Percentiles rank a stretch among this genome's conserved stretches.
Conservation (phyloP, 2,888 invertebrate genomes). For the Aphrophora alni region DNA sequence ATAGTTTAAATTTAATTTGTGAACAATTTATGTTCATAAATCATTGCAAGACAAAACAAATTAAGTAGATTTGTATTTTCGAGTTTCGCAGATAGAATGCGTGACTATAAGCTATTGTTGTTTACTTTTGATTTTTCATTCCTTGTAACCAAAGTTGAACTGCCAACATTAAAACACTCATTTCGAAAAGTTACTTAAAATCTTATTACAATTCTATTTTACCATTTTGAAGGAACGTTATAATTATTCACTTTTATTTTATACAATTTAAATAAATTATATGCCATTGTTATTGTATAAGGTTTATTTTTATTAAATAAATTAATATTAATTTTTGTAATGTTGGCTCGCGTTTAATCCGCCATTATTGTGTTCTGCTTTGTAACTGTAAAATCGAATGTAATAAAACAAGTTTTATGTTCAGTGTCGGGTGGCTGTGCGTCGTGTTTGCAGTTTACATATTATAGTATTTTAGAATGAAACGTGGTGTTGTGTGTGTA, state of each 20-base stretch:
- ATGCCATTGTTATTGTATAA: neutral
- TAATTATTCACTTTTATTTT: neutral
- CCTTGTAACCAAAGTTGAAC: neutral
- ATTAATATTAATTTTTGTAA: neutral
- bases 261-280: neutral
- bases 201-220: neutral
- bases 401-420: neutral
- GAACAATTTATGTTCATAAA: too few relatives aligned
- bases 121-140: neutral
- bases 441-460: neutral
- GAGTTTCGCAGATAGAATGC: neutral
- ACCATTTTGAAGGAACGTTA: neutral
- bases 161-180: neutral
- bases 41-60: too few relatives aligned
- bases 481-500: neutral
- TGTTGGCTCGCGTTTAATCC: neutral
- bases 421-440: neutral
- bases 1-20: too few relatives aligned
- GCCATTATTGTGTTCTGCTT: slow-evolving; percentile 9
- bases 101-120: neutral
- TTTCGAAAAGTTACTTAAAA: neutral
- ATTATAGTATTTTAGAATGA: neutral
- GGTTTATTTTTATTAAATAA: neutral
- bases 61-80: too few relatives aligned
- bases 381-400: slow-evolving; percentile 9